Base-by-base conservation (phyloP, 2,888 invertebrate species). In the Melinopterus prodromus region DNA sequence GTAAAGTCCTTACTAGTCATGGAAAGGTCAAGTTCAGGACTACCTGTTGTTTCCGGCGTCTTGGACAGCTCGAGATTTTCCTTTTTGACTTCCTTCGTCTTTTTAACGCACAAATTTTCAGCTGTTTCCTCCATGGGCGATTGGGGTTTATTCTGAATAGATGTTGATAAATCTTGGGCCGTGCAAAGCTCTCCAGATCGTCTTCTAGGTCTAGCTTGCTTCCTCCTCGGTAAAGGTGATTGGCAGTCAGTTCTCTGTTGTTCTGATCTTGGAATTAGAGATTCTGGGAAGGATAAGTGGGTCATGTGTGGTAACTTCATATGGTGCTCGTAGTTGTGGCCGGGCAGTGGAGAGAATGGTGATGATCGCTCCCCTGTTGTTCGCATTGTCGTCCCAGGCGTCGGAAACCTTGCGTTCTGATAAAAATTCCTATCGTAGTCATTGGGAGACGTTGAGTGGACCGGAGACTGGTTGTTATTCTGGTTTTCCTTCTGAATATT, bases 171-270 rank as follows among this genome's bases (percentile, higher is more conserved):
- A 86, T 94, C 94, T 85, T 93, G 93, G 2, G 93, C 91, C 12
- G 92, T 91, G 83, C 90, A 89, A 80, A 92, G 84, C 85, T 97
- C 97, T 6, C 96, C 96, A 0, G 96, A 96, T 86, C 97, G 92
- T 83, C 97, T 91, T 74, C 97, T 91, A 3, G 97, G 97, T 76
- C 97, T 91, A 6, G 97, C 97, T 89, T 97, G 97, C 86, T 97
- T 97, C 82, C 97, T 91, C 81, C 97, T 91, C 0, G 96, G 95
- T 90, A 95, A 92, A n/a, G 96, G 96, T 80, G 95, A 96, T 78
- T 93, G 92, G 84, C 95, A 95, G 90, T 90, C 81, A 89, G 90
- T 89, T 83, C 89, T 81, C 15, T 74, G 16, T 7, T 72, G 74
- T 37, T n/a, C n/a, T 9, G 71, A 16, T 81, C 89, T 81, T 81